Conservation (phyloP, 2,888 invertebrate species). For the Sphaerophoria rueppellii region DNA sequence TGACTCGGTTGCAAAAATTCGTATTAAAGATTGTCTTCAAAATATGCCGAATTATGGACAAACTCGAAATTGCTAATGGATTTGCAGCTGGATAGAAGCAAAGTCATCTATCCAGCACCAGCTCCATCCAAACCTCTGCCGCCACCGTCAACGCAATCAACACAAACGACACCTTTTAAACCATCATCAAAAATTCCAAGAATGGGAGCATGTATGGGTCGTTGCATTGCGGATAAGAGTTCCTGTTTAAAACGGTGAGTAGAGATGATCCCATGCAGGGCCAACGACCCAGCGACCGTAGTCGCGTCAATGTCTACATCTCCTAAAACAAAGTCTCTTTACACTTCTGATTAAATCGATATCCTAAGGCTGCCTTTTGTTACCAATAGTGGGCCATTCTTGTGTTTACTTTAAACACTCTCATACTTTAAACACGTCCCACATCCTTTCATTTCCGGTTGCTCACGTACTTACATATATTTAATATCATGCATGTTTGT, state of each 20-base stretch:
- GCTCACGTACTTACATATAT: background rate
- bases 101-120: constrained; percentile 33
- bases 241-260: constrained; percentile 74
- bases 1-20: background rate
- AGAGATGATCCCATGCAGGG: constrained; percentile 30
- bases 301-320: background rate
- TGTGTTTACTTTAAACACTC: constrained; percentile 8
- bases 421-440: no score
- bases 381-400: background rate
- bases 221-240: constrained; percentile 74
- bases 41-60: constrained; percentile 65
- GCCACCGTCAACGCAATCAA: background rate
- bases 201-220: constrained; percentile 76
- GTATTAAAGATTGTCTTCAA: background rate
- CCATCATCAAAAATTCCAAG: constrained; percentile 18
- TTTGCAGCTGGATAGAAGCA: constrained; percentile 61
- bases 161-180: background rate
- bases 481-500: background rate
- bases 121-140: constrained; percentile 14
- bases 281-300: constrained; percentile 29
- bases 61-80: constrained; percentile 57
- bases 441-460: constrained; percentile 8
- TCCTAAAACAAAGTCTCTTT: constrained; percentile 9
- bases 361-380: background rate
- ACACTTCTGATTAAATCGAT: constrained; percentile 60